Conservation (phyloP, 2,888 invertebrate species). For the Trichogramma evanescens region DNA sequence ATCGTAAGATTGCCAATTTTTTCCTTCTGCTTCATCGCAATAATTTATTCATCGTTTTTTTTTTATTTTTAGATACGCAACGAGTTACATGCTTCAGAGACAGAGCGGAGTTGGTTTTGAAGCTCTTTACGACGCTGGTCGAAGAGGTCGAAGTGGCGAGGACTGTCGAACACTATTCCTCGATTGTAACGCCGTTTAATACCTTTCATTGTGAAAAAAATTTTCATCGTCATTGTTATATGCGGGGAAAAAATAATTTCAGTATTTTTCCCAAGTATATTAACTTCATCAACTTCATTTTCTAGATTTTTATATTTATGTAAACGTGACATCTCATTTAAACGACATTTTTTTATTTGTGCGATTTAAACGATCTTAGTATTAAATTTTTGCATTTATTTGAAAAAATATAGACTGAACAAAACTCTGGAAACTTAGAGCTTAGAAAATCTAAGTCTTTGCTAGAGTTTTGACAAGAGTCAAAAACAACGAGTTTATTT, state of each 20-base stretch:
- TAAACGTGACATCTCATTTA: too few species aligned
- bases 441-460: too few species aligned
- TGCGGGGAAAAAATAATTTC: not conserved
- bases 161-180: constrained; percentile 79
- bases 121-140: constrained; percentile 75
- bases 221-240: not conserved
- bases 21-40: not conserved
- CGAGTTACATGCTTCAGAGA: constrained; percentile 76
- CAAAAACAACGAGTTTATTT: too few species aligned
- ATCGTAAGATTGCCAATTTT: constrained; percentile 62
- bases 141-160: constrained; percentile 76
- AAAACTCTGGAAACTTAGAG: too few species aligned
- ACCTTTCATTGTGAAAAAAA: not conserved
- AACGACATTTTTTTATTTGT: too few species aligned
- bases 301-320: too few species aligned
- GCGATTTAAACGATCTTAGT: too few species aligned
- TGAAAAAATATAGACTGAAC: too few species aligned
- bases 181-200: constrained; percentile 82
- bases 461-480: too few species aligned
- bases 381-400: too few species aligned
- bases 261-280: too few species aligned
- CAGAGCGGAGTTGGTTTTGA: constrained; percentile 68
- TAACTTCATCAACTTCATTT: too few species aligned
- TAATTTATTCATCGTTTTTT: not conserved
- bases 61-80: constrained; percentile 67